Conservation (phyloP, 1,140 invertebrate genomes). For the Megathymus violae region DNA sequence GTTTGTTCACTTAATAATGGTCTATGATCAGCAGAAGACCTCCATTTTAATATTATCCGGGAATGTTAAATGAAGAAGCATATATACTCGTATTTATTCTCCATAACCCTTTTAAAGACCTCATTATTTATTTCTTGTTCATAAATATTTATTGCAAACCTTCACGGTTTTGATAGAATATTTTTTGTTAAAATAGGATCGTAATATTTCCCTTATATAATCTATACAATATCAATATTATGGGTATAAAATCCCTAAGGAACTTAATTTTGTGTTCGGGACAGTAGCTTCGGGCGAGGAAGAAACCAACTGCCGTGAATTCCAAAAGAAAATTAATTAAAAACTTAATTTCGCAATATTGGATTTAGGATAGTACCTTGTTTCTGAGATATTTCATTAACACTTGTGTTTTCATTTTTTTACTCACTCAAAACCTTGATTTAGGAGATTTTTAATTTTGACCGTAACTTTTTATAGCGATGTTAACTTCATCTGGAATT, state of each 20-base stretch:
- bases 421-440: constrained; percentile 23
- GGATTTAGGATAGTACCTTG: constrained; percentile 61
- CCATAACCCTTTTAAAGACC: constrained; percentile 20
- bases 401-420: constrained; percentile 28
- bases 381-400: constrained; percentile 56
- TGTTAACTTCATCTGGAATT: constrained; percentile 24
- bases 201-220: constrained; percentile 14
- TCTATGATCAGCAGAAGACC: too few species aligned
- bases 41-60: too few species aligned
- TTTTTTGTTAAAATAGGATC: background rate
- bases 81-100: too few species aligned
- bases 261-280: constrained; percentile 58
- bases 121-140: background rate
- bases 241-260: constrained; percentile 54
- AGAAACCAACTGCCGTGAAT: constrained; percentile 63
- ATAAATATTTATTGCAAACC: background rate
- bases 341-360: constrained; percentile 72
- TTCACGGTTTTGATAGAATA: background rate
- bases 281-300: constrained; percentile 52
- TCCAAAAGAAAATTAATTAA: constrained; percentile 76
- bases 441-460: constrained; percentile 23
- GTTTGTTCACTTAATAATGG: too few species aligned
- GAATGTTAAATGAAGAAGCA: too few species aligned
- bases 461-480: constrained; percentile 15
- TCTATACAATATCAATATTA: constrained; percentile 55